Base-by-base conservation (phyloP, 1,140 invertebrate genomes). In the Anoplolepis gracilipes region DNA sequence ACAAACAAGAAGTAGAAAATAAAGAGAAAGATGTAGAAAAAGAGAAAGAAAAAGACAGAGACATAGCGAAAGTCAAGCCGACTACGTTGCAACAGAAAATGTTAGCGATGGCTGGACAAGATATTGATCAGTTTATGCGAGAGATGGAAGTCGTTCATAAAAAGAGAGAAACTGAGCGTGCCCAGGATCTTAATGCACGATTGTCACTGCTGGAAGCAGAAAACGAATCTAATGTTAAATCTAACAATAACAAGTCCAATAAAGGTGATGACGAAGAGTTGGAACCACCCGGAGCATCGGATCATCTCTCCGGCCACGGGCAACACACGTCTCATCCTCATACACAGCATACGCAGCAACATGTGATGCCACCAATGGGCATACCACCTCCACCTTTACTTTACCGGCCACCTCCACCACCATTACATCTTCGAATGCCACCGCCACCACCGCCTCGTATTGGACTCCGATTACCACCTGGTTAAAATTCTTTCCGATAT, bases 111-210 rank as follows among this genome's bases (percentile, higher is more conserved):
- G 97, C 97, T 22, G 98, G 98, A 2, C 98, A 98, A 94, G 98
- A 98, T 92, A 97, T 98, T n/a, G 98, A 98, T 91, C 97, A 98
- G 62, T 98, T 98, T 91, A 98, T 98, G 97, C 97, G 98, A 92
- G 98, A 98, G 95, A 98, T 98, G 97, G 97, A 98, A 94, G 97
- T 97, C 61, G 97, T 97, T 0, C 97, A 98, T 90, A 97, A 97
- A 87, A 97, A 97, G 90, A 95, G 96, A 73, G 96, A 97, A 92
- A 95, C 95, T 19, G 96, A 97, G 87, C 94, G 96, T 89, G 96
- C 96, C 10, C 96, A 96, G 77, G 96, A 97, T 93, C 93, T 96
- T 19, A 96, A 95, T 88, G 95, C 96, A 1, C 94, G 96, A 88
- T 92, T 95, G 36, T 94, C 94, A 0, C 85, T 94, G 36, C 87